Conservation (phyloP, 1,140 invertebrate genomes). For the Sminthurinus signatus region DNA sequence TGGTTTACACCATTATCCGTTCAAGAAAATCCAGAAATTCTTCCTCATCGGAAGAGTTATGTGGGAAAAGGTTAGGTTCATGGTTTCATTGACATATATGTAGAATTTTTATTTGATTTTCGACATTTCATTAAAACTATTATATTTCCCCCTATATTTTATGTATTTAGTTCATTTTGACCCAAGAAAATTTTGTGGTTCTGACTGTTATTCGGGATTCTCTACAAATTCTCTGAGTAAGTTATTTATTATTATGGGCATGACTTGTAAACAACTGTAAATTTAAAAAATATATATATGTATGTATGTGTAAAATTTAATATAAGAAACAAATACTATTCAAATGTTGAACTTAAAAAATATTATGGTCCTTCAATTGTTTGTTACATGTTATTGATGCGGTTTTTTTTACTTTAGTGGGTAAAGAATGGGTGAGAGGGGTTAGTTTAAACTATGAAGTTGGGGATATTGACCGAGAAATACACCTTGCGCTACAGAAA, state of each 20-base stretch:
- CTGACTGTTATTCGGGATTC: conserved; percentile 68
- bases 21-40: conserved; percentile 30
- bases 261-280: too few species aligned
- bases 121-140: too few species aligned
- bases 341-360: background rate
- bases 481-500: conserved; percentile 28
- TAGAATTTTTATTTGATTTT: too few species aligned
- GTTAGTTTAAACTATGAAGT: conserved; percentile 29
- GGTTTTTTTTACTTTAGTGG: conserved; percentile 24
- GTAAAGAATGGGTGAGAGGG: conserved; percentile 27
- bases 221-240: conserved; percentile 55
- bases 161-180: too few species aligned
- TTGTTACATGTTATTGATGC: conserved; percentile 8
- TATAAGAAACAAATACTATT: too few species aligned
- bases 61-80: conserved; percentile 55
- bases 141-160: too few species aligned
- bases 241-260: too few species aligned
- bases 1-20: conserved; percentile 33
- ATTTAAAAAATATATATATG: too few species aligned
- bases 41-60: conserved; percentile 43
- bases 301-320: too few species aligned
- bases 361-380: too few species aligned
- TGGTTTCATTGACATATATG: too few species aligned
- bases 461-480: conserved; percentile 32
- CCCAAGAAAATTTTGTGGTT: conserved; percentile 59